These are phyloP conservation scores for Procavia capensis DNA, from an alignment of 2,113 vertebrate genomes.

Conservation along the genomic window DNA sequence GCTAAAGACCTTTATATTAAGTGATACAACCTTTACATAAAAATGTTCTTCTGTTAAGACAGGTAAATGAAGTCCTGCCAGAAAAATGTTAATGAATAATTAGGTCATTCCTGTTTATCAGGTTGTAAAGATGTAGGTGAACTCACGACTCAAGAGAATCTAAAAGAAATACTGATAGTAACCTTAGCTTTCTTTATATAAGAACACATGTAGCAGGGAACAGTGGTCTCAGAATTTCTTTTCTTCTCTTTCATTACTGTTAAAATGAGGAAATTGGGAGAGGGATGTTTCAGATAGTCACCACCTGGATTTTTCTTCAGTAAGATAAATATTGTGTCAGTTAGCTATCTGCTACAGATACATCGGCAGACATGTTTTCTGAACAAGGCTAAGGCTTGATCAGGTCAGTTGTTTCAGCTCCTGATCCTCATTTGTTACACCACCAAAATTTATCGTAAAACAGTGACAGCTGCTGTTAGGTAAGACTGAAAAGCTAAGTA, in stretches of 20 bases:
- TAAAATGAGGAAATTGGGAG: background rate
- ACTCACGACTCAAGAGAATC: background rate
- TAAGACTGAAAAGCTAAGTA: background rate
- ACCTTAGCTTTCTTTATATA: background rate
- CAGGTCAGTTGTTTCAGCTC: background rate
- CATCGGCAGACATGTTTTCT: background rate
- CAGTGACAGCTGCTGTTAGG: background rate
- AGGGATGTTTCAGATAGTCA: conserved; percentile 10
- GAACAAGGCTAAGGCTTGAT: conserved; percentile 30
- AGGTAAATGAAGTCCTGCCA: background rate
- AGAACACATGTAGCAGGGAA: background rate
- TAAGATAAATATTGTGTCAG: conserved; percentile 50
- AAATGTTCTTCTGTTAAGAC: background rate
- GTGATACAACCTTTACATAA: background rate
- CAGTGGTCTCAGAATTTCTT: background rate
- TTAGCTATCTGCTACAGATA: background rate
- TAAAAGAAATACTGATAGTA: conserved; percentile 21
- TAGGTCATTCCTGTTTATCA: background rate
- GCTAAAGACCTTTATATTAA: background rate
- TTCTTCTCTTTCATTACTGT: background rate
- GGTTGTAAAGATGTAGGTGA: background rate
- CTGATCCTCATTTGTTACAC: background rate
- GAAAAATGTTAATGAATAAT: background rate
- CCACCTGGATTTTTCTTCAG: conserved; percentile 40
- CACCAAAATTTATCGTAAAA: background rate